Evolutionary conservation across 2,797 vertebrate genomes (phyloP), one percentile per base, ranked within the genome.

Genomic region (Eulemur mongoz): DNA sequence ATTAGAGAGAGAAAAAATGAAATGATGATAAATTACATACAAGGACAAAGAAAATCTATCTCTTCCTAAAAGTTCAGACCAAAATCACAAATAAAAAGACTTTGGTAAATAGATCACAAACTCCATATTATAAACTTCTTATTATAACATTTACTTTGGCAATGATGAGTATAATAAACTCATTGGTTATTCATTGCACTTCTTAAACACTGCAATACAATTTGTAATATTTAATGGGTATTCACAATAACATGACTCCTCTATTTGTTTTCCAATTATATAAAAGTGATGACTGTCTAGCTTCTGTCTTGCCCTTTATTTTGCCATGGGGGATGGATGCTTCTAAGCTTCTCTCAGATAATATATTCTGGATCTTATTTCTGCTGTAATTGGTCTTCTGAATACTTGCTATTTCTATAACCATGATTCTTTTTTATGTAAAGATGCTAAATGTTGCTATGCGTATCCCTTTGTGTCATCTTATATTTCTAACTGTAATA

Each of bases 151-250:
- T 61, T 89, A 10, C 4, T 94, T 32, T 80, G 48, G 0, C 10
- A 43, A 14, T 69, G 52, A 80, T 63, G 35, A 40, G 5, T 61
- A 59, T 54, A 93, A 82, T 48, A 84, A 79, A 87, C 4, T 91
- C 17, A 88, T 48, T 89, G 17, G 14, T 86, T 92, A 89, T 93
- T 95, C 38, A 81, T 27, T 86, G 3, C 14, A 86, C 7, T 78
- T 93, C 30, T 93, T 80, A 76, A 96, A 57, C 13, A 15, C 54
- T 70, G 50, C 32, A 59, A 15, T 59, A 94, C 9, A 91, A 76
- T 93, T 93, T 98, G 43, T 89, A 91, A 81, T 75, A 17, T 17
- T 92, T 97, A 94, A 65, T 95, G 15, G 23, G 3, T 38, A 40
- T 90, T 94, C 80, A 95, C 54, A 94, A 48, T 85, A 93, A 70